These are phyloP conservation scores for Melikaiella ostensackeni DNA, from an alignment of 2,888 invertebrate species.

Conservation along the genomic window DNA sequence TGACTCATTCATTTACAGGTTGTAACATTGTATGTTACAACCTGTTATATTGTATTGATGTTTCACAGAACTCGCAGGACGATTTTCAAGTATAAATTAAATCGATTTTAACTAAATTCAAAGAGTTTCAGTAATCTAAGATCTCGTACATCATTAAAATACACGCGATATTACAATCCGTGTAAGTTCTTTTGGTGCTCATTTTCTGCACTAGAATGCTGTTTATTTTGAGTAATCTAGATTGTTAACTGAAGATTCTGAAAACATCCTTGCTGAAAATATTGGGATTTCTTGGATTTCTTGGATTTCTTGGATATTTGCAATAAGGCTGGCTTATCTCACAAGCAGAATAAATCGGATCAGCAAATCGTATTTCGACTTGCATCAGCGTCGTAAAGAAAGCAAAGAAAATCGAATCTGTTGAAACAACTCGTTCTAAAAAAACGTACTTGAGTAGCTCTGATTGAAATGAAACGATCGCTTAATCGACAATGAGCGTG, in stretches of 20 bases:
- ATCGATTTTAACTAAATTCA: too few species aligned
- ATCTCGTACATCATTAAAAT: too few species aligned
- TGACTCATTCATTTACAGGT: background rate
- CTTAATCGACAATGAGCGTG: constrained; percentile 13
- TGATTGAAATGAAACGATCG: background rate
- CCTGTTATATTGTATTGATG: background rate
- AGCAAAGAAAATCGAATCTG: background rate
- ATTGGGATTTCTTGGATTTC: too few species aligned
- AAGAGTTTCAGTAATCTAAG: too few species aligned
- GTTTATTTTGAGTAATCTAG: too few species aligned
- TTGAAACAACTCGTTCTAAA: background rate
- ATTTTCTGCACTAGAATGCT: too few species aligned
- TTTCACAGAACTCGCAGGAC: background rate
- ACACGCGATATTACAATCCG: too few species aligned
- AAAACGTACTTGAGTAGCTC: background rate
- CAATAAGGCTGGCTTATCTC: too few species aligned
- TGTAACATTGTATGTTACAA: background rate
- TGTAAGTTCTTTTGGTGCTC: too few species aligned
- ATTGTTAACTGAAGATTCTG: too few species aligned
- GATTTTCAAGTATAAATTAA: background rate
- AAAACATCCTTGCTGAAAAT: too few species aligned
- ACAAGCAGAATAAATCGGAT: background rate
- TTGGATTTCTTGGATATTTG: too few species aligned
- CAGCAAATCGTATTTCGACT: constrained; percentile 2
- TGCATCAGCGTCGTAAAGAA: background rate